These are phyloP conservation scores for Stictocephala bisonia DNA, from an alignment of 2,888 invertebrate genomes.

Conservation along the genomic window DNA sequence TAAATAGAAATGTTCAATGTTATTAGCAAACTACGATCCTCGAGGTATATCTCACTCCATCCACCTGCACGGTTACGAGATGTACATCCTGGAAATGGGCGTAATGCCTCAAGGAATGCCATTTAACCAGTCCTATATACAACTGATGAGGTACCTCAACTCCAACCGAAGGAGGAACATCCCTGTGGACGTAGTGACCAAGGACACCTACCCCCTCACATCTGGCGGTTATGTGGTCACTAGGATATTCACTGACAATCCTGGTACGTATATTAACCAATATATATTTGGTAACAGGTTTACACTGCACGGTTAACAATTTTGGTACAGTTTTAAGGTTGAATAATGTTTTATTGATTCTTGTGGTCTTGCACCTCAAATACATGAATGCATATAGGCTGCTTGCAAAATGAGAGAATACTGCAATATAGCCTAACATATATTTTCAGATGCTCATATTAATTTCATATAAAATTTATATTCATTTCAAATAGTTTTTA, in stretches of 20 bases:
- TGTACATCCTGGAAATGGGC: constrained; percentile 60
- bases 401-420: too few species aligned
- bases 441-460: too few species aligned
- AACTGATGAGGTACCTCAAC: constrained; percentile 15
- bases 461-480: too few species aligned
- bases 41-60: constrained; percentile 60
- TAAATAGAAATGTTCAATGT: too few species aligned
- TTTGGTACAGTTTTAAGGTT: too few species aligned
- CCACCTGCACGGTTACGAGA: constrained; percentile 63
- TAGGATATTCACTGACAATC: constrained; percentile 68
- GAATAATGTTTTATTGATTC: too few species aligned
- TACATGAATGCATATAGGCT: too few species aligned
- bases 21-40: constrained; percentile 16
- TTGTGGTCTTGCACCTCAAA: too few species aligned
- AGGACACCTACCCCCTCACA: constrained; percentile 74
- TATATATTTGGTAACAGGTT: too few species aligned
- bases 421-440: too few species aligned
- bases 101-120: constrained; percentile 30
- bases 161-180: not conserved
- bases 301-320: too few species aligned
- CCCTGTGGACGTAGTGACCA: constrained; percentile 61
- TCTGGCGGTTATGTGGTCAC: constrained; percentile 72
- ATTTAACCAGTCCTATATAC: constrained; percentile 35
- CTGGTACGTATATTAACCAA: constrained; percentile 66
- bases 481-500: too few species aligned